Base-by-base conservation (phyloP, 2,888 invertebrate genomes). In the Argyresthia goedartella region DNA sequence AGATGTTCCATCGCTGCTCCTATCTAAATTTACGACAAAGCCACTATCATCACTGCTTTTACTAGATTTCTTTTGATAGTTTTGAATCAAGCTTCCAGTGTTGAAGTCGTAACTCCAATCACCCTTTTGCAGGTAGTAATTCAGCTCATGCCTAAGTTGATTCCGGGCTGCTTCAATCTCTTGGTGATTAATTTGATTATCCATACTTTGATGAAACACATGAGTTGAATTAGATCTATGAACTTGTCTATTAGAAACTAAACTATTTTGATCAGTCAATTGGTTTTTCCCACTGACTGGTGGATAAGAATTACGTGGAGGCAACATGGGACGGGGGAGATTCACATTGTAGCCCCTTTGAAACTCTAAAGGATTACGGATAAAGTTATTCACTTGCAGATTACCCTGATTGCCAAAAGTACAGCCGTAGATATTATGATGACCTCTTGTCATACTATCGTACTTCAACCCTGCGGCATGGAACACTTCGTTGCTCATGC, bases 221-320 rank as follows among this genome's bases (percentile, higher is more conserved):
- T 90, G 90, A 10, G 90, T 89, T 56, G 91, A 90, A 65, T 86
- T 90, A 58, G 90, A 91, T 60, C 90, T 81, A 63, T 90, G 90
- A 73, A 90, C 73, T 72, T 89, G 76, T 75, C 88, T 76, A 80
- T 75, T 81, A 75, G 81, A 77, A 71, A 79, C 73, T 79, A 82
- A 71, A 60, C 75, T 82, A 76, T 71, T 77, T 69, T 79, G 79
- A 76, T 82, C 80, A 79, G 84, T 81, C 76, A 71, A 76, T 82
- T 87, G 87, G 64, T 69, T 78, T 84, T 88, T 89, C 66, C 85
- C 87, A 73, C 86, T 82, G 62, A 89, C 87, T 46, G 89, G 88
- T 62, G 89, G 90, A 72, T 89, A 90, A 62, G 89, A 89, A 78
- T 90, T 89, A 66, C 89, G 84, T 49, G 90, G 89, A 68, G 89